Evolutionary conservation across 2,888 invertebrate genomes (phyloP).

Genomic region (Lasioglossum oenotherae): DNA sequence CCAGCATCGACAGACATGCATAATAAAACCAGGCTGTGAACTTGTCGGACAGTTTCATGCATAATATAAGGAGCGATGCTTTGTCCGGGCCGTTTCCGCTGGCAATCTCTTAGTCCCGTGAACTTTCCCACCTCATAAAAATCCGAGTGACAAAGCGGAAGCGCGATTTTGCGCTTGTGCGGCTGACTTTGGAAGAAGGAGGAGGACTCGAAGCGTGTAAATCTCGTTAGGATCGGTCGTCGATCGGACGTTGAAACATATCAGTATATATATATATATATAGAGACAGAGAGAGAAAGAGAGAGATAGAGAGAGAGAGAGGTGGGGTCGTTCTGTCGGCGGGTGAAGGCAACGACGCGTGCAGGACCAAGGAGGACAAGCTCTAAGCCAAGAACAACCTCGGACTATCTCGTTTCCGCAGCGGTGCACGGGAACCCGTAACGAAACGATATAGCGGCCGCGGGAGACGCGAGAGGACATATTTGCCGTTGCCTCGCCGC

Average conservation of each 20-base stretch:
- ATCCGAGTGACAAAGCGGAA: not conserved
- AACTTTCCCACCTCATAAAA: not conserved
- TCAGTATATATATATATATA: not conserved
- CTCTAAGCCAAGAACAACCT: slow-evolving; percentile 8
- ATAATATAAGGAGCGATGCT: not conserved
- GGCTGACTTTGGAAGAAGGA: not conserved
- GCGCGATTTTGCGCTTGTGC: not conserved
- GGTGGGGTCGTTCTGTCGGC: not conserved
- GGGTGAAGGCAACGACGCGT: slow-evolving; percentile 25
- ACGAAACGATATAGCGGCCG: slow-evolving; percentile 65
- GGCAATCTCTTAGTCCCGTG: not conserved
- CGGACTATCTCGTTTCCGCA: slow-evolving; percentile 81
- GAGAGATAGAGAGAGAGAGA: not conserved
- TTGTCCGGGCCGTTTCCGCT: not conserved
- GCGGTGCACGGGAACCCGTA: slow-evolving; percentile 75
- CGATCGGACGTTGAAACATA: not conserved
- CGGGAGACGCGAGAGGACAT: slow-evolving; percentile 11
- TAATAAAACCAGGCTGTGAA: not conserved
- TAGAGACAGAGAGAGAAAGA: no score
- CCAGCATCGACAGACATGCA: not conserved
- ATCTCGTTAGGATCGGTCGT: slow-evolving; percentile 21
- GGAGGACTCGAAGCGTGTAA: not conserved
- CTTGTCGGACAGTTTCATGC: not conserved
- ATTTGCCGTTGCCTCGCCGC: slow-evolving; percentile 19
- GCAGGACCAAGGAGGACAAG: slow-evolving; percentile 1